Base-by-base conservation (phyloP, 92 coral and sea anemone genomes). In the Scolanthus callimorphus region DNA sequence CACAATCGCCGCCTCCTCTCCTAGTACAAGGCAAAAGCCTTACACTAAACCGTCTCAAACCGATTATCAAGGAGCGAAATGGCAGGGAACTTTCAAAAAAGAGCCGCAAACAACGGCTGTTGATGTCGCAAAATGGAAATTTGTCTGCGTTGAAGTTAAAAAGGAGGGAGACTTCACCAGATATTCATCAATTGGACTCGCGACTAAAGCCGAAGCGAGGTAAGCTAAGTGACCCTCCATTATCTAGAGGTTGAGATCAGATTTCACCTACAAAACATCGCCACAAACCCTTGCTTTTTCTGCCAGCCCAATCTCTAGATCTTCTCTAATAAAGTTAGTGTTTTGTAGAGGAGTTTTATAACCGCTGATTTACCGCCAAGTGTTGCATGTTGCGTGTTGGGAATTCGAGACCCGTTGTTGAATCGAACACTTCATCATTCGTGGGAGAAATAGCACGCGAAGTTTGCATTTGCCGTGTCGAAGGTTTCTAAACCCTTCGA, bases 111-210 rank as follows among this genome's bases (percentile, higher is more conserved):
- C 85, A 74, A 62, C 69, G 96, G 63, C 83, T 88, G 15, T 85
- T 83, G 39, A 81, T 83, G 26, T 83, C 96, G 30, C 96, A 88
- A 66, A 84, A 80, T 25, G 96, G 90, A 29, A 80, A 71, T 38
- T 48, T 88, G 20, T 53, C 86, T 31, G 45, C 28, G 29, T 37
- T 49, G 20, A 68, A 68, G 19, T 60, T 87, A 25, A 87, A 87
- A 61, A 73, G 96, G 55, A 73, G 96, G 41, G 96, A 87, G 44
- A 87, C 96, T 15, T 87, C 96, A 11, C 96, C 96, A 3, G 96
- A 82, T 56, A 72, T 87, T 26, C 70, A 60, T 47, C 62, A 77
- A 38, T 63, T 63, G 29, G 96, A 87, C 37, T 75, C 85, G 29
- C 75, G 96, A 38, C 17, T 66, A 45, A 87, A 87, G 70, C 90